Evolutionary conservation across 2,797 vertebrate genomes (phyloP), one percentile per base, ranked within the genome.

Genomic region (Meriones psammophilus): DNA sequence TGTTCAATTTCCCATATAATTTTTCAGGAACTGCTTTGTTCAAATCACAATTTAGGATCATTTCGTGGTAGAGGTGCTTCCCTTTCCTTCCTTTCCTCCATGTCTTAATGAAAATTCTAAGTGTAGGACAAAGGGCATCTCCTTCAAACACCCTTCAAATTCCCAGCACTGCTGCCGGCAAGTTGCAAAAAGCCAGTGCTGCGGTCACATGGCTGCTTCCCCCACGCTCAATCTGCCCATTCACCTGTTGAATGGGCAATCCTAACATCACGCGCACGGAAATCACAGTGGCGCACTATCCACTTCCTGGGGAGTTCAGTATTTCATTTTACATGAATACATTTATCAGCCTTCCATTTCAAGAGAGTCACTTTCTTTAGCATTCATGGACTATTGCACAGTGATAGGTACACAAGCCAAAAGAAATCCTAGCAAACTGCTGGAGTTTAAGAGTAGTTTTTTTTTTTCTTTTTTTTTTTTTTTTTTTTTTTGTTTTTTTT

Each of bases 261-360:
- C 33, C 46, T 69, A 78, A 39, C 9, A 86, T 46, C 22, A 58
- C 26, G 54, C 18, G 42, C 88, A 86, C 18, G 7, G 85, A 89
- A 87, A 91, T 64, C 76, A 87, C n/a, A n/a, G 2, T 68, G 46
- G 30, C 17, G 30, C 81, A 66, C 80, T 78, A 71, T 46, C 92
- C 71, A 60, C 42, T 83, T 90, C 77, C 81, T 76, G 22, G 90
- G 46, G 88, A 71, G 58, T 30, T 83, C 69, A 64, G 28, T 33
- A 90, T 86, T 92, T 62, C 91, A 58, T 46, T 86, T 95, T 60
- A 94, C 85, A 36, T 73, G 76, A 73, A 39, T 86, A 62, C 22
- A 14, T 8, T n/a, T 73, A 9, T 86, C 95, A 78, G 50, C 30
- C 64, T 76, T 77, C 86, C 30, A 64, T 94, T 94, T 92, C 77